A percentile compares a stretch with the other conserved stretches of the same genome.
These are phyloP conservation scores for Bombus difficillimus DNA, from an alignment of 1,140 invertebrate genomes.

Conservation along the genomic window DNA sequence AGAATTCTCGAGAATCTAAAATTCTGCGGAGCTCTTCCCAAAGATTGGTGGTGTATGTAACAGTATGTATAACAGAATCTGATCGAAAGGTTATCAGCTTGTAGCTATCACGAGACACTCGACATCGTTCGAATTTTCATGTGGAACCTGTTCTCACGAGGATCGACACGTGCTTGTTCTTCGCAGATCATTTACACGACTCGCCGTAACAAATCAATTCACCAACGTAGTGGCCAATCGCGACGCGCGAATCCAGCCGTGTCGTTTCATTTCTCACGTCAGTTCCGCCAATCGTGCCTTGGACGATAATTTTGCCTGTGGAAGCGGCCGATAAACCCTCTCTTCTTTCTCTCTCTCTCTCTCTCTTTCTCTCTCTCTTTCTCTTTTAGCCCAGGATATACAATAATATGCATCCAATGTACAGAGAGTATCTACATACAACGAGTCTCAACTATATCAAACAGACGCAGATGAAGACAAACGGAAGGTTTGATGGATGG, in stretches of 20 bases:
- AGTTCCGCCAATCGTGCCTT: conserved; percentile 47
- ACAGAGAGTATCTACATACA: neutral
- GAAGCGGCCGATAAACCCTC: conserved; percentile 28
- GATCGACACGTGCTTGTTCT: neutral
- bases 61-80: too few relatives aligned
- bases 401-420: neutral
- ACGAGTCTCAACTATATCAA: too few relatives aligned
- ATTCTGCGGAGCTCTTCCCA: too few relatives aligned
- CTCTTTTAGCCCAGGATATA: neutral
- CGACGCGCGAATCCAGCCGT: conserved; percentile 10
- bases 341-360: neutral
- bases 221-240: neutral
- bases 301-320: conserved; percentile 37
- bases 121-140: neutral
- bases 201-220: conserved; percentile 38
- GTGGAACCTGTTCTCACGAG: conserved; percentile 3
- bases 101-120: too few relatives aligned
- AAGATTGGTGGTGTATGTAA: too few relatives aligned
- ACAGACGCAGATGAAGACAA: too few relatives aligned
- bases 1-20: too few relatives aligned
- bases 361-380: neutral
- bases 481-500: too few relatives aligned
- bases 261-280: conserved; percentile 47
- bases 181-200: conserved; percentile 10
- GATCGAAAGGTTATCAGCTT: too few relatives aligned